These are phyloP conservation scores for Nemurella pictetii DNA, from an alignment of 2,888 invertebrate genomes.

Conservation along the genomic window DNA sequence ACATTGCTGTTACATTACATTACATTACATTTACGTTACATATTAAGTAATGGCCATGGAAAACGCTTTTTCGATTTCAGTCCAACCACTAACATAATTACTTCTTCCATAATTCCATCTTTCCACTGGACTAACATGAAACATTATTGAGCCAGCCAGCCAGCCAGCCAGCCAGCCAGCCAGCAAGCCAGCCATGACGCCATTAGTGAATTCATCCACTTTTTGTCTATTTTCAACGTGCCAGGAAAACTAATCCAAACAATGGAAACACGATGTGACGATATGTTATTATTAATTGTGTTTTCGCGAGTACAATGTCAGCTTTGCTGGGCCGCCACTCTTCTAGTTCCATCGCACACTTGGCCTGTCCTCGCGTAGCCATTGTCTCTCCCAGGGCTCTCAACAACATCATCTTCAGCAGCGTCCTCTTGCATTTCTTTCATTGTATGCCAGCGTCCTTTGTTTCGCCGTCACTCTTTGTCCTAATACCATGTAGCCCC, in stretches of 20 bases:
- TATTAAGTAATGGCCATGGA: neutral
- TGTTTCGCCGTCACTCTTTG: conserved; percentile 9
- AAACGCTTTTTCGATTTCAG: neutral
- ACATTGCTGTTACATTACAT: no score
- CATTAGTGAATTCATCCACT: neutral
- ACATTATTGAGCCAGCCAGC: neutral
- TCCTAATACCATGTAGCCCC: neutral
- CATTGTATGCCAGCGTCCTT: neutral
- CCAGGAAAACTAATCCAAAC: neutral
- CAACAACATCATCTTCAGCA: neutral
- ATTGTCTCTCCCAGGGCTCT: neutral
- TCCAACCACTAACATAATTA: neutral
- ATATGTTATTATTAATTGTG: conserved; percentile 14
- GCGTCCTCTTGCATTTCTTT: conserved; percentile 1
- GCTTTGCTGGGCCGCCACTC: neutral
- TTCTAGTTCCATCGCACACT: neutral
- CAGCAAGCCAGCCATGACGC: neutral
- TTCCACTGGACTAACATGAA: neutral
- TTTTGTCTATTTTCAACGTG: neutral
- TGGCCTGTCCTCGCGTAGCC: neutral
- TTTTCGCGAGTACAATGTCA: neutral
- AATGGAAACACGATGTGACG: neutral
- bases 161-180: neutral
- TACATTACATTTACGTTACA: neutral
- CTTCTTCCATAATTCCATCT: neutral